These are phyloP conservation scores for Saccopteryx leptura DNA, from an alignment of 2,113 vertebrate genomes.

Conservation along the genomic window DNA sequence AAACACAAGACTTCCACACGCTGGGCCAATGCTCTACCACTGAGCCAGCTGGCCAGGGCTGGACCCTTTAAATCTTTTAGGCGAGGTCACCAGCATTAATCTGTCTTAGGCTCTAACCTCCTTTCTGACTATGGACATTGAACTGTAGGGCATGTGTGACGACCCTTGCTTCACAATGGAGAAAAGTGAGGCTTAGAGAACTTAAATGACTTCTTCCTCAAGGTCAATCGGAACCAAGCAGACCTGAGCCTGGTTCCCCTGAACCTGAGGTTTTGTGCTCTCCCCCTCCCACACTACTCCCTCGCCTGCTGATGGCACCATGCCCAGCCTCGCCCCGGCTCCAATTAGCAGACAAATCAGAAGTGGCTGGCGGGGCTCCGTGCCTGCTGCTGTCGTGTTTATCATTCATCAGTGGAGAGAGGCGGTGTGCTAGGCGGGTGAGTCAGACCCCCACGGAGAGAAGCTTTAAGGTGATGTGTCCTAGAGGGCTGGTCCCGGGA, in stretches of 20 bases:
- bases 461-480: constrained; percentile 61
- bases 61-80: neutral
- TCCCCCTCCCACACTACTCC: neutral
- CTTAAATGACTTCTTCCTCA: neutral
- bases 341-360: constrained; percentile 80
- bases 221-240: neutral
- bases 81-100: neutral
- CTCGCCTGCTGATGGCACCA: neutral
- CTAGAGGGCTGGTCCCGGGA: neutral
- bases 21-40: too few species aligned
- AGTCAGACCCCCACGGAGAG: constrained; percentile 35
- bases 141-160: neutral
- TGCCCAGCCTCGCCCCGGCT: constrained; percentile 23
- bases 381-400: constrained; percentile 54
- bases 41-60: too few species aligned
- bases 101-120: neutral
- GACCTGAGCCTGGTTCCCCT: neutral
- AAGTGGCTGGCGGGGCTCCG: neutral
- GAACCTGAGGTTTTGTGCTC: neutral
- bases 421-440: neutral
- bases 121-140: neutral
- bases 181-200: neutral
- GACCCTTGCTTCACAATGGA: neutral
- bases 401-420: constrained; percentile 61
- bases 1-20: too few species aligned